These are phyloP conservation scores for Mustela lutreola DNA, from an alignment of 2,113 vertebrate species.

Conservation along the genomic window DNA sequence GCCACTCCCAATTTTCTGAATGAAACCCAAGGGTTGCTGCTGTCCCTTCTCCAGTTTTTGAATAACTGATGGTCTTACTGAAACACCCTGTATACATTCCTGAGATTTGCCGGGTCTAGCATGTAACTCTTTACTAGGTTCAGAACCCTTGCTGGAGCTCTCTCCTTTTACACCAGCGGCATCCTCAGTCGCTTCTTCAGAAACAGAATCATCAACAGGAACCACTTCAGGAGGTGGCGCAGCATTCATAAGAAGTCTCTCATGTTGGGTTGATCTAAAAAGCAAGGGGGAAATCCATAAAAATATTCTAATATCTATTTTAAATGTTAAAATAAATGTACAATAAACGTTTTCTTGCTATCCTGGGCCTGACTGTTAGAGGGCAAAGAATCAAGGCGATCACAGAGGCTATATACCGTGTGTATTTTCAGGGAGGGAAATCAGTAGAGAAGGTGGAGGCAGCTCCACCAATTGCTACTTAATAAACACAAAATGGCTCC, in stretches of 20 bases:
- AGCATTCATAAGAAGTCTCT: conserved; percentile 86
- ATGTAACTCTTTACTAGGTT: conserved; percentile 50
- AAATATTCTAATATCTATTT: conserved; percentile 61
- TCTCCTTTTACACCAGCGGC: conserved; percentile 80
- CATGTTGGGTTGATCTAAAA: conserved; percentile 91
- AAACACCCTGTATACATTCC: conserved; percentile 64
- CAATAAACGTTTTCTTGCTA: conserved; percentile 7
- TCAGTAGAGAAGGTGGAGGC: background rate
- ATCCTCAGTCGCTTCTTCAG: conserved; percentile 81
- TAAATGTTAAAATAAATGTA: background rate
- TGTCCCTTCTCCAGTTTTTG: conserved; percentile 77
- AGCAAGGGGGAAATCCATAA: background rate
- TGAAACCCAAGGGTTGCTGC: conserved; percentile 64
- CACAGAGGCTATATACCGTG: background rate
- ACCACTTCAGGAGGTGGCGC: conserved; percentile 84
- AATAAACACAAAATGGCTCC: conserved; percentile 16
- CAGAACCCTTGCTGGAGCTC: conserved; percentile 82
- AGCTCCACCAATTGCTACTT: background rate
- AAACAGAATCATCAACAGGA: conserved; percentile 80
- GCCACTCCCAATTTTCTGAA: conserved; percentile 69
- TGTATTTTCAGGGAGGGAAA: background rate
- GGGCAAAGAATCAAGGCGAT: conserved; percentile 1
- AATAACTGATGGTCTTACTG: conserved; percentile 68
- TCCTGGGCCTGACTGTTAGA: background rate
- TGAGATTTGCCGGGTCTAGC: conserved; percentile 60